A percentile compares a stretch with the other conserved stretches of the same genome.
Evolutionary conservation across 2,113 vertebrate species (phyloP).

Genomic region (Nibea coibor): DNA sequence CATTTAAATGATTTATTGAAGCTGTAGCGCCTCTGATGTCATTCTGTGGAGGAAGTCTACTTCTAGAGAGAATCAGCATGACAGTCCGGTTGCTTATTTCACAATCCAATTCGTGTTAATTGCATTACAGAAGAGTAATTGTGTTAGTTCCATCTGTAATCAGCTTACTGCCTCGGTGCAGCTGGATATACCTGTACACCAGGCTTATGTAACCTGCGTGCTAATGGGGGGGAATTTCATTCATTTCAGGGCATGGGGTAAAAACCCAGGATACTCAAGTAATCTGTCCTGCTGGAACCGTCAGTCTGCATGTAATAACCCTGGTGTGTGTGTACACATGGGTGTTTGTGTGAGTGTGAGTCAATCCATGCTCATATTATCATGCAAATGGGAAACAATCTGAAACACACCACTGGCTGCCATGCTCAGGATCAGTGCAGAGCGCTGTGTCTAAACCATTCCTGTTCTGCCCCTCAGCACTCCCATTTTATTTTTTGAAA

Average conservation of each 20-base stretch:
- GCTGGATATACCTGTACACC: slow-evolving; percentile 69
- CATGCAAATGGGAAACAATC: slow-evolving; percentile 79
- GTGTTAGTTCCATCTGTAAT: slow-evolving; percentile 79
- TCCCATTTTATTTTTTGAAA: slow-evolving; percentile 24
- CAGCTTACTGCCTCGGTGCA: slow-evolving; percentile 76
- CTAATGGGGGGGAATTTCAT: slow-evolving; percentile 59
- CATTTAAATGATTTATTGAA: slow-evolving; percentile 50
- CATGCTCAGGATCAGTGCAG: slow-evolving; percentile 73
- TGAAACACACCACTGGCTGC: slow-evolving; percentile 75
- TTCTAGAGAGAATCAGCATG: slow-evolving; percentile 36
- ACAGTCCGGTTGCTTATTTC: slow-evolving; percentile 57
- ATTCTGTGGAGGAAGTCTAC: slow-evolving; percentile 25
- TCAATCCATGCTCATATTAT: slow-evolving; percentile 73
- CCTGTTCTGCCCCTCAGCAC: slow-evolving; percentile 39
- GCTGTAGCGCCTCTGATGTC: slow-evolving; percentile 13
- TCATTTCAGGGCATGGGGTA: slow-evolving; percentile 63
- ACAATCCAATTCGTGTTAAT: slow-evolving; percentile 74
- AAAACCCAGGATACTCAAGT: slow-evolving; percentile 65
- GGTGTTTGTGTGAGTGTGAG: slow-evolving; percentile 29
- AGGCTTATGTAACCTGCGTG: slow-evolving; percentile 69
- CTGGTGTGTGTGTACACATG: slow-evolving; percentile 24
- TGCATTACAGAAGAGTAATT: slow-evolving; percentile 76
- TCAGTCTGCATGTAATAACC: slow-evolving; percentile 63
- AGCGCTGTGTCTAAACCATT: slow-evolving; percentile 69
- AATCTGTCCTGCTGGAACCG: slow-evolving; percentile 71